phyloP scores from a whole-genome alignment of 2,888 invertebrate genomes.

The Drosophila anomelani region DNA sequence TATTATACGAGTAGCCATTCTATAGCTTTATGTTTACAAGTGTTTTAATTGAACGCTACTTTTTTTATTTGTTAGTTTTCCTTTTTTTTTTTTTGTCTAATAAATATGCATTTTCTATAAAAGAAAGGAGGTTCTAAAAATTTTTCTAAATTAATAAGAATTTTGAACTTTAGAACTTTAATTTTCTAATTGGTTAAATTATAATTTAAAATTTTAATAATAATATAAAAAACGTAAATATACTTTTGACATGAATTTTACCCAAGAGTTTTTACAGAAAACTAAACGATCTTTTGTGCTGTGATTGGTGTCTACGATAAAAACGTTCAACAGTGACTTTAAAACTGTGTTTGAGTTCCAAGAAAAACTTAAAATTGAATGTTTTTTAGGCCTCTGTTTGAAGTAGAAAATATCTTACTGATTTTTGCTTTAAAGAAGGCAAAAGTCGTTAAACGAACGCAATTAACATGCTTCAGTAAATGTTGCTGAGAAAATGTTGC shows the following conservation, averaged over 20 bases:
- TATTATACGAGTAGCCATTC: conserved; percentile 22
- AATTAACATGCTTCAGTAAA: background rate
- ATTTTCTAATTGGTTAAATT: no score
- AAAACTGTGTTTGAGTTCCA: conserved; percentile 11
- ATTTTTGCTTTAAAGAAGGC: background rate
- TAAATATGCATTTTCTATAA: conserved; percentile 5
- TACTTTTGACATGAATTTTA: background rate
- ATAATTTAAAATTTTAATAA: no score
- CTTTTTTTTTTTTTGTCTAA: conserved; percentile 11
- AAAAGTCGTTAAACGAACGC: background rate
- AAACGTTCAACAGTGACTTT: background rate
- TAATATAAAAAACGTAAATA: no score
- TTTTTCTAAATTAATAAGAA: no score
- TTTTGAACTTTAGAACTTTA: no score
- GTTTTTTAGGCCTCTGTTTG: background rate
- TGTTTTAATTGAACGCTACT: conserved; percentile 11
- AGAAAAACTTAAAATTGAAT: background rate
- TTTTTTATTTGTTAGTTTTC: conserved; percentile 2
- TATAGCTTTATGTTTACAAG: conserved; percentile 1
- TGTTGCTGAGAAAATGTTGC: background rate
- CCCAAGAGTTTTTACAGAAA: conserved; percentile 1
- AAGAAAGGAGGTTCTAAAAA: background rate
- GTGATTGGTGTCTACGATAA: conserved; percentile 7
- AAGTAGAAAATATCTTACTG: background rate
- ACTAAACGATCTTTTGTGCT: background rate